Conservation (phyloP, 2,113 vertebrate genomes). For the Cyanistes caeruleus region DNA sequence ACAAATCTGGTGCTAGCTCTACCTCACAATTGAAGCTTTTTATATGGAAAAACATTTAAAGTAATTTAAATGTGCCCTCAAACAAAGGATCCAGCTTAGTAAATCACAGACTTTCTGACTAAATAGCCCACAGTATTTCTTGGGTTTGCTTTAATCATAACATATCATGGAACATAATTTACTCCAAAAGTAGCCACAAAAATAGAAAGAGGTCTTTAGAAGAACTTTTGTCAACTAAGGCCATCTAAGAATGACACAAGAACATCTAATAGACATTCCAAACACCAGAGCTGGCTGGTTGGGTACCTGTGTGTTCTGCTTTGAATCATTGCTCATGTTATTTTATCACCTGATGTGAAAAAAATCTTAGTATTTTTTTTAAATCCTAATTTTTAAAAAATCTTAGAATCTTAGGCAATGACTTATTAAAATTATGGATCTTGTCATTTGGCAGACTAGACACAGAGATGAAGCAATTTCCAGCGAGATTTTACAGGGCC, state of each 20-base stretch:
- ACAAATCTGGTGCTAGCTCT: not conserved
- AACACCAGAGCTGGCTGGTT: not conserved
- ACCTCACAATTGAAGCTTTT: not conserved
- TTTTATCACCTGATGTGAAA: not conserved
- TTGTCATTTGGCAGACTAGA: not conserved
- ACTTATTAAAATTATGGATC: not conserved
- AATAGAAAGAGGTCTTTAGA: not conserved
- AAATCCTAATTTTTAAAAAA: not conserved
- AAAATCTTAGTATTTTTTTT: not conserved
- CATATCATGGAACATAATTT: not conserved
- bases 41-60: not conserved
- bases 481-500: not conserved
- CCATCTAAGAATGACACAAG: not conserved
- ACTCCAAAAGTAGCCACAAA: not conserved
- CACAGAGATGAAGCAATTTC: not conserved
- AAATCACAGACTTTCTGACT: not conserved
- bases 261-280: not conserved
- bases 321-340: not conserved
- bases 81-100: not conserved
- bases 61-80: not conserved
- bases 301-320: not conserved
- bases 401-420: rapidly evolving
- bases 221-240: not conserved
- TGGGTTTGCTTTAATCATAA: not conserved
- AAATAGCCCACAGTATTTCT: not conserved